Percentiles rank a stretch among this genome's conserved stretches.
Conservation (phyloP, 2,113 vertebrate species). For the Piaya cayana region DNA sequence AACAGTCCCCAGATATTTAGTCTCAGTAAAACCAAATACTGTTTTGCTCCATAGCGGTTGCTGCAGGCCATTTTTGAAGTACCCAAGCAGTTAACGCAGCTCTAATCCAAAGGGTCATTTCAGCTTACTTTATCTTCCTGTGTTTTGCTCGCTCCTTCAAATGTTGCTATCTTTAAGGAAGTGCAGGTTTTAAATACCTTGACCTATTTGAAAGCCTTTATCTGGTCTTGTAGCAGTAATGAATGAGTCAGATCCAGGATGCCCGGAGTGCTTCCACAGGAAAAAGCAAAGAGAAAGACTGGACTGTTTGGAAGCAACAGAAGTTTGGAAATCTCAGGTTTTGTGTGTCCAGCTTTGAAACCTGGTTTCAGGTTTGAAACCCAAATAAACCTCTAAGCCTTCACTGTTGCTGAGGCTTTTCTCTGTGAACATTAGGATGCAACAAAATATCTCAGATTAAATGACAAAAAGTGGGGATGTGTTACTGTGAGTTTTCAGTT, state of each 20-base stretch:
- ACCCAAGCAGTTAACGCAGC: background rate
- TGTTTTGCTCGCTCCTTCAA: background rate
- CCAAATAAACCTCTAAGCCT: background rate
- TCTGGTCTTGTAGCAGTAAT: background rate
- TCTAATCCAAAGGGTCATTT: background rate
- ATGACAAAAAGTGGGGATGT: background rate
- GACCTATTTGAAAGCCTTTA: background rate
- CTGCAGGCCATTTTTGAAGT: background rate
- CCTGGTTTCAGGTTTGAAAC: background rate
- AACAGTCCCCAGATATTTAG: accelerated
- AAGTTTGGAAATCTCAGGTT: background rate
- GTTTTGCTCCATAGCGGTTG: background rate
- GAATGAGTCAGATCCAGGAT: slow-evolving; percentile 1
- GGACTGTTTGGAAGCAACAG: background rate
- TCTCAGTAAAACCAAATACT: background rate
- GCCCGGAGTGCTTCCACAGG: background rate
- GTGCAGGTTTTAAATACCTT: background rate
- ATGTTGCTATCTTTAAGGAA: background rate
- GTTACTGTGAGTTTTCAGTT: background rate
- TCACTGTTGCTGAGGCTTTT: background rate
- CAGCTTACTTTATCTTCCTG: background rate
- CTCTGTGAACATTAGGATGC: background rate
- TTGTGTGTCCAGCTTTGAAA: background rate
- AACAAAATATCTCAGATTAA: background rate
- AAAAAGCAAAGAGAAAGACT: background rate